Base-by-base conservation (phyloP, 2,888 invertebrate genomes). In the Ectropis crepuscularia region DNA sequence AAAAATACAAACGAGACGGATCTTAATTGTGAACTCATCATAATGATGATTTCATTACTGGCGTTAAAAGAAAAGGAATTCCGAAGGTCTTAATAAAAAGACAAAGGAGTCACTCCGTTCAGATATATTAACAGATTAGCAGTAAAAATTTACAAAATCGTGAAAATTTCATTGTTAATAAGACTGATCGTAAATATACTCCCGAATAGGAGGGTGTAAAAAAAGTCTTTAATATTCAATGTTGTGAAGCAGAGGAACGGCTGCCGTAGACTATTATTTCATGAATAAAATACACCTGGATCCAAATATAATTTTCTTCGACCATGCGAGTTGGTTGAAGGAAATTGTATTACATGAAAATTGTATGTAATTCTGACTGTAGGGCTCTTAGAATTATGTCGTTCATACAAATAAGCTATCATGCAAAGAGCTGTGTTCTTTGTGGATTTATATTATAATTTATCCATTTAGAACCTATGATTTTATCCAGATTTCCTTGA, bases 271-370 rank as follows among this genome's bases (percentile, higher is more conserved):
- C 57, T 53, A 57, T 57, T 57, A 62, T 38, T 62, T 53, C 53
- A 62, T 62, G 53, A 62, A 62, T 62, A 53, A 62, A 57, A 57
- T 16, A 62, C 57, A 48, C 43, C 57, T 50, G 57, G 53, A 38
- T 53, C 51, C 43, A 47, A 45, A 16, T 37, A 38, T 53, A 36
- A 53, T 60, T 60, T 60, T 36, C 42, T 37, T 37, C 10, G 45
- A 10, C n/a, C 41, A 37, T 45, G 11, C 47, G 8, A 49, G 10
- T 5, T 37, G 45, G 6, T 11, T 6, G 41, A 41, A 41, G 8
- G 7, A 9, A 41, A 41, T 8, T 10, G 10, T 41, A 7, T 8
- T 41, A 41, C 5, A 41, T 41, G 10, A 41, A 41, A 9, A 41
- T 41, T 41, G 41, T 41, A 41, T 6, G 6, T 45, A n/a, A 5